These are phyloP conservation scores for Aelia acuminata DNA, from an alignment of 2,888 invertebrate genomes.

Conservation along the genomic window DNA sequence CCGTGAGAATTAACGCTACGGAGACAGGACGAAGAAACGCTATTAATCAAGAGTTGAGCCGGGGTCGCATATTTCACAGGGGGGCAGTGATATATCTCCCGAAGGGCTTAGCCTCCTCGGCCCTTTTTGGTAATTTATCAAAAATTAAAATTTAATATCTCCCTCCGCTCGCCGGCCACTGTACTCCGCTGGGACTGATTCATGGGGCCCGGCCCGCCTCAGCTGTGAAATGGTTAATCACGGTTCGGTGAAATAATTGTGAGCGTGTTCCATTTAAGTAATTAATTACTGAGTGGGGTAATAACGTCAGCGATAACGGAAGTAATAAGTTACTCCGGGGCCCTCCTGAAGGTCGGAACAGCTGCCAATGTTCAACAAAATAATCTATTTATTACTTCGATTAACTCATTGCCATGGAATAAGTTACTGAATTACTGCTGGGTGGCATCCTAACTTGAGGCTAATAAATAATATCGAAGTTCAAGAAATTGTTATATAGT, in stretches of 20 bases:
- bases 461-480: not conserved
- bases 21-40: conserved; percentile 27
- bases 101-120: not conserved
- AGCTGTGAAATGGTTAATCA: conserved; percentile 31
- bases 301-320: conserved; percentile 34
- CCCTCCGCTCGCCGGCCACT: not conserved
- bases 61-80: conserved; percentile 19
- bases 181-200: conserved; percentile 10
- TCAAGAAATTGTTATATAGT: not conserved
- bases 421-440: not conserved
- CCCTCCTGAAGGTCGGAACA: not conserved
- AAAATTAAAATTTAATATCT: conserved; percentile 58
- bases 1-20: not conserved
- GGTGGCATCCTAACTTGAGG: not conserved
- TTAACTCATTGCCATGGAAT: not conserved
- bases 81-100: conserved; percentile 22
- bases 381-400: not conserved
- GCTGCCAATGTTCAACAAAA: not conserved
- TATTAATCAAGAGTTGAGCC: not conserved
- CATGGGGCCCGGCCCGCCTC: not conserved
- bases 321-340: not conserved
- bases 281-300: not conserved
- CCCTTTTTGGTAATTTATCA: conserved; percentile 55
- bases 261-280: not conserved
- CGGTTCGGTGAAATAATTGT: conserved; percentile 24